These are phyloP conservation scores for Chorisops tibialis DNA, from an alignment of 2,888 invertebrate genomes.

Conservation along the genomic window DNA sequence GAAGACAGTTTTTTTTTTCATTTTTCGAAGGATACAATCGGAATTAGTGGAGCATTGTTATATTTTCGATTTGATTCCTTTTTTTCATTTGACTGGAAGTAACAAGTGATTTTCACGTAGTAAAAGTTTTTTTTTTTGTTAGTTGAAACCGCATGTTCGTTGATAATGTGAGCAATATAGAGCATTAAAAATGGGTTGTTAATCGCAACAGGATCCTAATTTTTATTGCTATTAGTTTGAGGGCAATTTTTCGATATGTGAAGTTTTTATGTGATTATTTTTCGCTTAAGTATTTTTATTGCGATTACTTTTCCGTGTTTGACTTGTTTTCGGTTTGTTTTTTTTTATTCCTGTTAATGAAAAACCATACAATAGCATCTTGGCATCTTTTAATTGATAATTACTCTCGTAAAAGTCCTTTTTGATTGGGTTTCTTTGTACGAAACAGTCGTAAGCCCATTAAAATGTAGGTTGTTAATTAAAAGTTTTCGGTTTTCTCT, in stretches of 20 bases:
- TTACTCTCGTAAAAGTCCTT: constrained; percentile 27
- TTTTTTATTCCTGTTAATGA: background rate
- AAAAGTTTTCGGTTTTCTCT: constrained; percentile 14
- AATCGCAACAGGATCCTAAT: constrained; percentile 31
- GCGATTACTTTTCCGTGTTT: constrained; percentile 27
- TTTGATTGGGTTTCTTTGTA: constrained; percentile 30
- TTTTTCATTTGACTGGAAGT: background rate
- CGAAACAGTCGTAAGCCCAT: constrained; percentile 1
- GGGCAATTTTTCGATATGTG: constrained; percentile 17
- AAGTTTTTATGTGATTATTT: constrained; percentile 24
- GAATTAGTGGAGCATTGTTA: background rate
- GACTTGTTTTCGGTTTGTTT: constrained; percentile 7
- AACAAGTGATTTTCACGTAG: constrained; percentile 2
- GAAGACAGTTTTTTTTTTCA: constrained; percentile 24
- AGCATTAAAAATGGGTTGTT: constrained; percentile 24
- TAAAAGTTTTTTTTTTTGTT: too few species aligned
- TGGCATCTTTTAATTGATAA: constrained; percentile 32
- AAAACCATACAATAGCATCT: constrained; percentile 2
- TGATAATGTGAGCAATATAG: background rate
- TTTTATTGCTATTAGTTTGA: constrained; percentile 31
- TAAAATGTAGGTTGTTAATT: constrained; percentile 24
- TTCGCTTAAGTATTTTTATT: constrained; percentile 28
- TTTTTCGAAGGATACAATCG: constrained; percentile 16
- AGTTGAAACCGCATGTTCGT: too few species aligned
- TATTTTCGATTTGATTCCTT: background rate